phyloP scores from a whole-genome alignment of 2,797 vertebrate species.

The Rhyacichthys aspro region DNA sequence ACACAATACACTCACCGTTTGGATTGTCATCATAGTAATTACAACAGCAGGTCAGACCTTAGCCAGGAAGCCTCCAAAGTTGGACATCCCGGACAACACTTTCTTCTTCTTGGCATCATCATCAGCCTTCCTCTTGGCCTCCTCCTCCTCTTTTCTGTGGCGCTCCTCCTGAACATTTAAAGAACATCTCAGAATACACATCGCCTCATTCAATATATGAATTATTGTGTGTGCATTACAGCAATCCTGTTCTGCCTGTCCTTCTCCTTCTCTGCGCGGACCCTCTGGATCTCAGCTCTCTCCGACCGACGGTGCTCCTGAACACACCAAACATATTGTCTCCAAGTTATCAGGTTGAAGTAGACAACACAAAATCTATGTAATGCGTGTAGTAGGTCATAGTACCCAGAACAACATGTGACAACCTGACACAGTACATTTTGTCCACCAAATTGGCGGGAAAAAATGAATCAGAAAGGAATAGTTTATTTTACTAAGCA shows the following conservation, averaged over 20 bases:
- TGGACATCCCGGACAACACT: slow-evolving; percentile 90
- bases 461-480: no score
- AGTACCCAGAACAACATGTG: no score
- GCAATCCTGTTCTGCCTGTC: slow-evolving; percentile 88
- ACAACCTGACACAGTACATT: no score
- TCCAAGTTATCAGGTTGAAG: not conserved
- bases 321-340: not conserved
- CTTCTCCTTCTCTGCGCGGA: slow-evolving; percentile 88
- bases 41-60: slow-evolving; percentile 75
- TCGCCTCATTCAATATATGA: no score
- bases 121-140: slow-evolving; percentile 89
- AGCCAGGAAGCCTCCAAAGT: slow-evolving; percentile 90
- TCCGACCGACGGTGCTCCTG: slow-evolving; percentile 87
- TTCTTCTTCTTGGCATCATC: slow-evolving; percentile 94
- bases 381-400: no score
- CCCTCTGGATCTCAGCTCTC: slow-evolving; percentile 88
- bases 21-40: not conserved
- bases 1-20: not conserved
- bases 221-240: slow-evolving; percentile 64
- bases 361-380: not conserved
- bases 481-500: no score
- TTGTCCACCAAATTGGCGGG: no score
- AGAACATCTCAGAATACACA: not conserved
- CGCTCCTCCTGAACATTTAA: slow-evolving; percentile 83
- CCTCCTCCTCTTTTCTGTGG: slow-evolving; percentile 91